These are phyloP conservation scores for Oasisia sp. DNA, from an alignment of 2,888 invertebrate genomes.

Conservation along the genomic window DNA sequence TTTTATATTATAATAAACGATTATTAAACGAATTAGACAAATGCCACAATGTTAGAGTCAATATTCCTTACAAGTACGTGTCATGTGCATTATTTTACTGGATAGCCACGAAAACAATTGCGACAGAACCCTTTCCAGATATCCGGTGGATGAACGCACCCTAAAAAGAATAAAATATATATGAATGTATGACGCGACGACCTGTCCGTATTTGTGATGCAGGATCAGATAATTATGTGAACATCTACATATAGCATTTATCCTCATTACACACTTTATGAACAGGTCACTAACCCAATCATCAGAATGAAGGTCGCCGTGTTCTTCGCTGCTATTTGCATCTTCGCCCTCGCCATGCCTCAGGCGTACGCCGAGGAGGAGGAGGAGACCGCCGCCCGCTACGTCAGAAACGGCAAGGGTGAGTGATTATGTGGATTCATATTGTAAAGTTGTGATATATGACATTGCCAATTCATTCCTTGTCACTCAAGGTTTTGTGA, in stretches of 20 bases:
- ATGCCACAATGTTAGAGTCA: no score
- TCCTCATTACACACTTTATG: background rate
- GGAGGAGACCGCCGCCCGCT: background rate
- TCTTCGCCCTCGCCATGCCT: background rate
- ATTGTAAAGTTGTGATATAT: no score
- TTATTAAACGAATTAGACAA: no score
- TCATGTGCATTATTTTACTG: no score
- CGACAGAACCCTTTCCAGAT: no score
- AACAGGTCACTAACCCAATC: background rate
- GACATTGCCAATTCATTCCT: no score
- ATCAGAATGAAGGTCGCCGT: background rate
- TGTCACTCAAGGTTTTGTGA: no score
- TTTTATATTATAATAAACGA: no score
- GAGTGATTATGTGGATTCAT: background rate
- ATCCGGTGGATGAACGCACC: no score
- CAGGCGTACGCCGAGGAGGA: slow-evolving; percentile 12
- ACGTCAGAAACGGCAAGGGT: background rate
- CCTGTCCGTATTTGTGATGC: background rate
- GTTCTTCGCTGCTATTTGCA: background rate
- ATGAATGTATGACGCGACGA: background rate
- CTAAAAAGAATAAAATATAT: background rate
- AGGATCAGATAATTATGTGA: background rate
- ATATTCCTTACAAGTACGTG: no score
- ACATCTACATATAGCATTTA: background rate
- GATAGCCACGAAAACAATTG: no score